Evolutionary conservation across 1,140 invertebrate species (phyloP).

Genomic region (Drosophila bocki): DNA sequence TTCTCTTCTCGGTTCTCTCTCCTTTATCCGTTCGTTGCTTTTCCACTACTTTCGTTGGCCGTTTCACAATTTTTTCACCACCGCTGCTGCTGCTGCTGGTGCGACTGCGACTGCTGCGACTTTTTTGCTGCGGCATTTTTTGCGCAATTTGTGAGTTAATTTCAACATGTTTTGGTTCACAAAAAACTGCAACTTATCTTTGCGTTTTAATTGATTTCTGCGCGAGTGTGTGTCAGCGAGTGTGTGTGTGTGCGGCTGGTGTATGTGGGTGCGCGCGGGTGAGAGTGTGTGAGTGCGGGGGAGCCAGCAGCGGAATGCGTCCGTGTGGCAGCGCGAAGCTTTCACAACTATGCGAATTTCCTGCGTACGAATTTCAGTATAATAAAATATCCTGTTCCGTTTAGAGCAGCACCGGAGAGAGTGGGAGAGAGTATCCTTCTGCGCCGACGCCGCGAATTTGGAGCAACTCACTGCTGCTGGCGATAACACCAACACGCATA

Average conservation of each 20-base stretch:
- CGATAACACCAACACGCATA: constrained; percentile 53
- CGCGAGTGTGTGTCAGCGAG: constrained; percentile 59
- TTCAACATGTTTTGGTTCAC: constrained; percentile 50
- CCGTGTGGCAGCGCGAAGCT: constrained; percentile 81
- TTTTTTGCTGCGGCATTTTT: constrained; percentile 73
- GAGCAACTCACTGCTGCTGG: constrained; percentile 73
- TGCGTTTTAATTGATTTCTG: constrained; percentile 75
- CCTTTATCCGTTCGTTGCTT: constrained; percentile 31
- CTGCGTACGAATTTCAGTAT: constrained; percentile 82
- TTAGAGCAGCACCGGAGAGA: constrained; percentile 27
- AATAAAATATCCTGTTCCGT: constrained; percentile 84
- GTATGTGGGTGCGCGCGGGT: constrained; percentile 31
- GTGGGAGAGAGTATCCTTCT: constrained; percentile 24
- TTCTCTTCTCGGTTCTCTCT: constrained; percentile 34
- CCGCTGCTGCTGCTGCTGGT: constrained; percentile 23
- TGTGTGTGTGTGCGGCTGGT: constrained; percentile 26
- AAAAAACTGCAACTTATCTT: constrained; percentile 32
- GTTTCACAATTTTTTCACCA: constrained; percentile 70
- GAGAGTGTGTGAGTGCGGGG: constrained; percentile 36
- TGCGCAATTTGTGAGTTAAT: constrained; percentile 75
- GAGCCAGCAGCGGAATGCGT: constrained; percentile 76
- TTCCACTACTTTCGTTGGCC: constrained; percentile 52
- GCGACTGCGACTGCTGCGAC: constrained; percentile 10
- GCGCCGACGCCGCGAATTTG: constrained; percentile 69
- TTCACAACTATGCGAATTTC: constrained; percentile 82